Base-by-base conservation (phyloP, 1,140 invertebrate genomes). In the Zaprionus taronus region DNA sequence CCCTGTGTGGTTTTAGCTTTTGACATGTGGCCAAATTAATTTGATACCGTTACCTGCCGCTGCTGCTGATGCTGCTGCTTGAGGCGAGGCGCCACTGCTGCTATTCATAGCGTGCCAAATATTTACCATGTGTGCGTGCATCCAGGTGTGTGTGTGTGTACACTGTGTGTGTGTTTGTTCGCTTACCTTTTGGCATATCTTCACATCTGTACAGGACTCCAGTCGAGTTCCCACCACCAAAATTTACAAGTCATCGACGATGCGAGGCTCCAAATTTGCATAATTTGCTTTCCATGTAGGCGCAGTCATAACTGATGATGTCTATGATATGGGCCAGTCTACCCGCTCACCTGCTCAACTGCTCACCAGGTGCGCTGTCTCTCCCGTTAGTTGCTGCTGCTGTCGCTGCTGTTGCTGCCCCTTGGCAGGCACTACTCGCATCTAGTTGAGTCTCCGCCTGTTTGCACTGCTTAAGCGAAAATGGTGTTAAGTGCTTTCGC, bases 401-500 rank as follows among this genome's bases (percentile, higher is more conserved):
- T 28, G 17, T 2, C 36, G 15, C n/a, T 47, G 12, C 22, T 4
- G n/a, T 24, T 56, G 53, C 49, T 26, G 12, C 24, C 49, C 36
- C 20, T 34, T 9, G n/a, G n/a, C n/a, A 47, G 49, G 34, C 62
- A 38, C 57, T 69, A 68, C 71, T 64, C 51, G 36, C 62, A 62
- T 67, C 66, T 77, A 72, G 74, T 77, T 61, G 61, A 60, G 74
- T 65, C 36, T 38, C 51, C 24, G 47, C 36, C 51, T 89, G 85
- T 89, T 89, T 89, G 81, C 79, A 71, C 75, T 90, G 85, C 85
- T 77, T 90, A 80, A 89, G 84, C 81, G 85, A 89, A 89, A 89
- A 90, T 75, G 81, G 81, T 89, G 85, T 90, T 89, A 89, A 89
- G 85, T 89, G 85, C 81, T 89, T 89, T 90, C 85, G 81, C 85